phyloP scores from a whole-genome alignment of 2,888 invertebrate genomes.

The Drosophila borborema region DNA sequence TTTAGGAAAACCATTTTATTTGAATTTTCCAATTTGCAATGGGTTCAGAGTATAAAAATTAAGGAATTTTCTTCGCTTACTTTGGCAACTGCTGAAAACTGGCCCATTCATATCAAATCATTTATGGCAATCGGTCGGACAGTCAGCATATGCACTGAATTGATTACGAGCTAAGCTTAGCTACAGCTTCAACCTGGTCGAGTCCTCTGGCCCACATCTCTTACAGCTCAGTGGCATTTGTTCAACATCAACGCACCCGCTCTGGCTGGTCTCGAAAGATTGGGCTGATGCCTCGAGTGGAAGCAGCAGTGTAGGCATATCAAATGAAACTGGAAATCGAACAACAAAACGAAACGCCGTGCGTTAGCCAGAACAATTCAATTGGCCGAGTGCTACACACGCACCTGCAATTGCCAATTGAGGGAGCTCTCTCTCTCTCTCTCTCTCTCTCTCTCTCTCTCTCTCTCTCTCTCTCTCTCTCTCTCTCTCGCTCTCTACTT shows the following conservation, averaged over 20 bases:
- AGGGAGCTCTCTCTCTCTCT: not conserved
- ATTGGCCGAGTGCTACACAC: constrained; percentile 53
- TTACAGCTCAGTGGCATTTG: constrained; percentile 58
- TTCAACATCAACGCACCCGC: constrained; percentile 59
- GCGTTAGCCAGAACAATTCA: constrained; percentile 65
- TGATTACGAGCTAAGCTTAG: constrained; percentile 48
- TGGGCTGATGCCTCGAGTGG: constrained; percentile 1
- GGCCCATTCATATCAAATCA: constrained; percentile 34
- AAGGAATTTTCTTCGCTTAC: constrained; percentile 20
- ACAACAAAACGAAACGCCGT: constrained; percentile 56
- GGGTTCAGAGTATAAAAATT: not conserved
- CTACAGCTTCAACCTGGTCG: not conserved
- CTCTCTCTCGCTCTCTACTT: not conserved
- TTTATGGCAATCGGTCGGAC: constrained; percentile 37
- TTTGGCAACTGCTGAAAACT: constrained; percentile 17
- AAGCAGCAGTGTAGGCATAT: constrained; percentile 23
- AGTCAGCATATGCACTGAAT: constrained; percentile 50
- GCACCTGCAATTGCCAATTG: constrained; percentile 43
- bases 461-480: not conserved
- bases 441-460: not conserved
- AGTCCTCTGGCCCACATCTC: constrained; percentile 12
- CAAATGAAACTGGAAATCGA: constrained; percentile 56
- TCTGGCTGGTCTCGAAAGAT: constrained; percentile 12
- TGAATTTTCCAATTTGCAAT: too few species aligned
- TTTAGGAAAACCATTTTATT: too few species aligned